phyloP scores from a whole-genome alignment of 2,113 vertebrate species.

The Chionomys nivalis region DNA sequence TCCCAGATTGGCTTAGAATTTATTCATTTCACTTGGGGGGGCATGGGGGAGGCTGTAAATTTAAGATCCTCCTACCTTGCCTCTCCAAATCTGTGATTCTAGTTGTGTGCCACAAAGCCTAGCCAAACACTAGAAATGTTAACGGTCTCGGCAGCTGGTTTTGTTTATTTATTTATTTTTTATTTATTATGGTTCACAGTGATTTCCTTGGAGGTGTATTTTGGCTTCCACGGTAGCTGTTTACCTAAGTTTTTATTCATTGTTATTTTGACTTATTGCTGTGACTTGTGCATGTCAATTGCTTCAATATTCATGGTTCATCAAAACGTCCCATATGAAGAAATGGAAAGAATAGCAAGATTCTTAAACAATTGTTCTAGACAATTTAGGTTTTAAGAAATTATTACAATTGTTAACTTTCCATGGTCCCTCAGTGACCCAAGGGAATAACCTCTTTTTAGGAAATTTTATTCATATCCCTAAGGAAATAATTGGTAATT shows the following conservation, averaged over 20 bases:
- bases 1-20: background rate
- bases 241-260: background rate
- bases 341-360: background rate
- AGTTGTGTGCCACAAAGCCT: background rate
- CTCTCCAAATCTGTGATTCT: background rate
- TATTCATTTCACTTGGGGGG: background rate
- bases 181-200: background rate
- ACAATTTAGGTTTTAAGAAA: conserved; percentile 20
- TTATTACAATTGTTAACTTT: conserved; percentile 14
- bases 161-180: background rate
- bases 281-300: conserved; percentile 29
- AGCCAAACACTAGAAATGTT: background rate
- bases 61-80: background rate
- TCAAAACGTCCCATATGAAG: conserved; percentile 3
- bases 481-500: conserved; percentile 53
- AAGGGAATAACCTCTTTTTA: background rate
- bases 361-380: conserved; percentile 11
- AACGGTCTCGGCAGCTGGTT: background rate
- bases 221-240: background rate
- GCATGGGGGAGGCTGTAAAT: background rate
- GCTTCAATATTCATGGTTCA: background rate
- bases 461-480: background rate
- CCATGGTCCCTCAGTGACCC: background rate
- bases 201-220: background rate
- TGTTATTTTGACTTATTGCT: background rate